phyloP scores from a whole-genome alignment of 1,140 invertebrate genomes.

The Magallana ariakensis region DNA sequence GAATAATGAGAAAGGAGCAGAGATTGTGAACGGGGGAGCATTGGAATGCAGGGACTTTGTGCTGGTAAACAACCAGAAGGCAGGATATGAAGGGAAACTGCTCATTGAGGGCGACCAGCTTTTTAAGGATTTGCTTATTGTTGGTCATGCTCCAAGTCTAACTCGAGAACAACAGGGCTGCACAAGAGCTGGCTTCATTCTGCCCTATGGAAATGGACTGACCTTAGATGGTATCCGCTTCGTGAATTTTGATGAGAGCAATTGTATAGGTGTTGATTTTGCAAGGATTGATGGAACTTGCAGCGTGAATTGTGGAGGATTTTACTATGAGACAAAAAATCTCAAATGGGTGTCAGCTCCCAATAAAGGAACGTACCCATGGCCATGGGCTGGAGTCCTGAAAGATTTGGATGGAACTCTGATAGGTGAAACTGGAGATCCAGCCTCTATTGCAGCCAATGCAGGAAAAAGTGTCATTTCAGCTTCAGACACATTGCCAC shows the following conservation, averaged over 20 bases:
- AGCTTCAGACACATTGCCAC: conserved; percentile 61
- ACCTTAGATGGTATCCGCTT: conserved; percentile 48
- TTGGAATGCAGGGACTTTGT: conserved; percentile 71
- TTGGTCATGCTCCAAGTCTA: conserved; percentile 54
- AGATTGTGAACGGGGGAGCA: conserved; percentile 69
- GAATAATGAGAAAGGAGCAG: conserved; percentile 74
- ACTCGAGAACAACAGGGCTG: conserved; percentile 43
- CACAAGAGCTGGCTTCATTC: conserved; percentile 65
- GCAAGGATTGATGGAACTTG: conserved; percentile 70
- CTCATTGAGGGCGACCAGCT: conserved; percentile 47
- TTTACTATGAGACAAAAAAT: conserved; percentile 52
- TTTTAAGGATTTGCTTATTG: conserved; percentile 64
- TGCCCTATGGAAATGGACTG: conserved; percentile 65
- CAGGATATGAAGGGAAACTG: conserved; percentile 66
- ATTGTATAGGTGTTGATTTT: conserved; percentile 59
- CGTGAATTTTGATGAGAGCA: conserved; percentile 55
- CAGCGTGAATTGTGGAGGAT: conserved; percentile 65
- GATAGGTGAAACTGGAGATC: conserved; percentile 53
- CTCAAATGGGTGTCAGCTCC: conserved; percentile 62
- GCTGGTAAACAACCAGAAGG: conserved; percentile 68
- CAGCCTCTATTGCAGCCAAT: conserved; percentile 30
- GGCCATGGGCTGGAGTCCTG: conserved; percentile 69
- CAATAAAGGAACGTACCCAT: conserved; percentile 63
- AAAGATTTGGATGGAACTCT: conserved; percentile 70
- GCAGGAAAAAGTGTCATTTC: conserved; percentile 60